Evolutionary conservation across 2,797 vertebrate species (phyloP), one percentile per base, ranked within the genome.

Genomic region (Halcyon chelicuti): DNA sequence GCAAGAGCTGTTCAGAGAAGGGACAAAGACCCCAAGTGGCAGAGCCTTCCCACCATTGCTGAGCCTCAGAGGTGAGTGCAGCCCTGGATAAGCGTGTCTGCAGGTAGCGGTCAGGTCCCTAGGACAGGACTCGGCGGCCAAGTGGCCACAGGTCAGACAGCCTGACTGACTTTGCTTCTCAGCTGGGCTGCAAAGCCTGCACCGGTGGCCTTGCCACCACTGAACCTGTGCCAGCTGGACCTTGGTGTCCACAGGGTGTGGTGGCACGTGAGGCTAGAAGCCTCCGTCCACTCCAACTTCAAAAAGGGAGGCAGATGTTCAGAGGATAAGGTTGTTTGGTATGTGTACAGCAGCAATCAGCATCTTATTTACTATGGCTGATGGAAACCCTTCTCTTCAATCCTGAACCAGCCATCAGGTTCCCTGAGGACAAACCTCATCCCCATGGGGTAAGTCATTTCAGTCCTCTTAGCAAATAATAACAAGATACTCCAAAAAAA

Each of bases 131-230:
- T 9, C 0, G 1, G 7, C 0, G 22, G 47, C 2, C 2, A 22
- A 1, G 11, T 1, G 3, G n/a, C 75, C 66, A 37, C 0, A 0
- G 60, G 44, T 71, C 1, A 3, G 49, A 4, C 72, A 86, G 29
- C 14, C 55, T 3, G 1, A n/a, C 22, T 66, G 7, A 22, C 33
- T 9, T 11, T 20, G 47, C 54, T 55, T 25, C 82, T 68, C 75
- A 61, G 51, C 57, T 44, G 55, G 40, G 57, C 66, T 74, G 57
- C 2, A 1, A 49, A 65, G 61, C 25, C 75, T 26, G 28, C 2
- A 4, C 0, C 0, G 0, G 49, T 42, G 58, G 49, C 40, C 67
- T 26, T 3, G 1, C 58, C 72, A 71, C 60, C 51, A 40, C 63
- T 9, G 3, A 62, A 6, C 44, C 72, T 26, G 29, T 1, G 2